Evolutionary conservation across 92 coral and sea anemone genomes (phyloP).

Genomic region (Umimayanthus chanpuru): DNA sequence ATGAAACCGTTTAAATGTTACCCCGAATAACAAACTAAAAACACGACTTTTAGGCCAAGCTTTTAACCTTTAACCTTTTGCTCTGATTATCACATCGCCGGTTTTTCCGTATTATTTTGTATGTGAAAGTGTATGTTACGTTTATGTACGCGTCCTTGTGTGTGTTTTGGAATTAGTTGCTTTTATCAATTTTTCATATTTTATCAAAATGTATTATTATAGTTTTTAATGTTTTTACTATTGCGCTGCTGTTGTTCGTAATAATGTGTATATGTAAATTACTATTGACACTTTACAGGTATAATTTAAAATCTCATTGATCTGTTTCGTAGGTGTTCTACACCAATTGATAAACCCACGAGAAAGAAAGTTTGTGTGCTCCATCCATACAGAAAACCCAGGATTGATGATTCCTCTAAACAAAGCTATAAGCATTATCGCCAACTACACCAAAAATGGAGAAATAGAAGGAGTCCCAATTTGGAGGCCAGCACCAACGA

Average conservation of each 20-base stretch:
- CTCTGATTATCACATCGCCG: background rate
- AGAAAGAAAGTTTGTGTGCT: constrained; percentile 68
- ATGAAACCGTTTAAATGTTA: too few relatives aligned
- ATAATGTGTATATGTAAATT: too few relatives aligned
- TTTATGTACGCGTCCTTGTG: background rate
- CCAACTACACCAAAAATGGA: constrained; percentile 34
- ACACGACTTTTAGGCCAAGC: background rate
- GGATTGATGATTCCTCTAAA: constrained; percentile 65
- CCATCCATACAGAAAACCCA: constrained; percentile 43
- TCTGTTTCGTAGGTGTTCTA: constrained; percentile 33
- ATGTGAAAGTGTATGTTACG: background rate
- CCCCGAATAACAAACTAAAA: background rate
- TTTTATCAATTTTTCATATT: too few relatives aligned
- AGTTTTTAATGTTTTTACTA: too few relatives aligned
- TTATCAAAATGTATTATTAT: too few relatives aligned
- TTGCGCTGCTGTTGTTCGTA: too few relatives aligned
- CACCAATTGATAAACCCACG: constrained; percentile 46
- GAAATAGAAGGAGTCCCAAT: constrained; percentile 40
- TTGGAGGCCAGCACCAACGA: background rate
- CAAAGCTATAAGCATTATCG: constrained; percentile 55
- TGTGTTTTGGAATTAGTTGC: too few relatives aligned
- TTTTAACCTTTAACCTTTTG: background rate
- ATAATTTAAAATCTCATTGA: background rate
- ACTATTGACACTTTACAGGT: too few relatives aligned
- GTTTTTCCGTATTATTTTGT: too few relatives aligned